These are phyloP conservation scores for Pammene aurita DNA, from an alignment of 2,888 invertebrate species.

Conservation along the genomic window DNA sequence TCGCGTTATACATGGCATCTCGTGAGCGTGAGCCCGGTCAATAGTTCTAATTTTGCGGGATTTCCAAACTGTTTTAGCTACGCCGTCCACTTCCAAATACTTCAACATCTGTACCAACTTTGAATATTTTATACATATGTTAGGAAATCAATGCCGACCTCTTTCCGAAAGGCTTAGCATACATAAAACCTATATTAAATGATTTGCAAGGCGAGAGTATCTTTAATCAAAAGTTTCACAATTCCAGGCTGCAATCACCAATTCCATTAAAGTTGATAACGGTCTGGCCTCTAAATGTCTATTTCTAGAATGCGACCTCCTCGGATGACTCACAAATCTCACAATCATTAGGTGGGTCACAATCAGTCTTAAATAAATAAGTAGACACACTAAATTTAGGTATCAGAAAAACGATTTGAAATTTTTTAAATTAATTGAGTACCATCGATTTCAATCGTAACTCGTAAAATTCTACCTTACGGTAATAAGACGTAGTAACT, in stretches of 20 bases:
- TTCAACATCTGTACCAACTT: too few species aligned
- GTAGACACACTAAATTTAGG: background rate
- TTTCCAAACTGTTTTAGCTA: background rate
- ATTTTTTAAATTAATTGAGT: background rate
- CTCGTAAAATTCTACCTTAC: too few species aligned
- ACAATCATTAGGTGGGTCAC: background rate
- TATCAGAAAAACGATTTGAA: background rate
- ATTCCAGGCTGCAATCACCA: slow-evolving; percentile 7
- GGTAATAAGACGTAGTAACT: too few species aligned
- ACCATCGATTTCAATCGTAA: too few species aligned
- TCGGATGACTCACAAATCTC: too few species aligned
- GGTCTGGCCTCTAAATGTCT: slow-evolving; percentile 23
- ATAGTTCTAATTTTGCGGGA: background rate
- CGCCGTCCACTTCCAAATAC: background rate
- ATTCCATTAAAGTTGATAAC: slow-evolving; percentile 11
- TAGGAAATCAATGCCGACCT: too few species aligned
- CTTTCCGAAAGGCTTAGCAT: too few species aligned
- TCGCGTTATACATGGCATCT: slow-evolving; percentile 9
- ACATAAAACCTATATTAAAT: too few species aligned
- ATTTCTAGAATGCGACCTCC: slow-evolving; percentile 18
- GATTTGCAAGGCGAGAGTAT: too few species aligned
- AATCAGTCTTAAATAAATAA: slow-evolving; percentile 7
- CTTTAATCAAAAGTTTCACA: background rate
- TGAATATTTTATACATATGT: too few species aligned
- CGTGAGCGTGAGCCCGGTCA: slow-evolving; percentile 1